phyloP scores from a whole-genome alignment of 2,113 vertebrate genomes.

The Cheirogaleus medius region DNA sequence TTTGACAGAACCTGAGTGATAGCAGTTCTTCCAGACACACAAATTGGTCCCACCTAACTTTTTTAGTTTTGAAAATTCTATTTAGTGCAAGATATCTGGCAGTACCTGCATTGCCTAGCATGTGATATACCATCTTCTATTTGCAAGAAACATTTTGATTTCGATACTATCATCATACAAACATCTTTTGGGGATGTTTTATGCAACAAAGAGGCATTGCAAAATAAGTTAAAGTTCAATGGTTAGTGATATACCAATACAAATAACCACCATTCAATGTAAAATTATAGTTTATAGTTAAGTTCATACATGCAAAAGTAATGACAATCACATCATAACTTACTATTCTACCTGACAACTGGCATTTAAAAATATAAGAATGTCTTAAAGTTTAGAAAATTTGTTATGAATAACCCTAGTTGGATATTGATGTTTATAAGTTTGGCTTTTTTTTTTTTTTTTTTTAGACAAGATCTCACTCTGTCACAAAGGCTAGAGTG shows the following conservation, averaged over 20 bases:
- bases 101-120: background rate
- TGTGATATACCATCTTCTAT: background rate
- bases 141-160: background rate
- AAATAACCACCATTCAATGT: background rate
- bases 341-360: background rate
- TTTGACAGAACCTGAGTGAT: background rate
- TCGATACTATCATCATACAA: background rate
- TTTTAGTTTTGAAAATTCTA: background rate
- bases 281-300: background rate
- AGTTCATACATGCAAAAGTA: background rate
- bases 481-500: no score
- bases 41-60: background rate
- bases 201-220: background rate
- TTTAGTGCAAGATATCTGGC: background rate
- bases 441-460: background rate
- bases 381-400: background rate
- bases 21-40: background rate
- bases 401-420: background rate
- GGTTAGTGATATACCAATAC: background rate
- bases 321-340: background rate
- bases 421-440: background rate
- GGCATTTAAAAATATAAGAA: background rate
- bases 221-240: background rate
- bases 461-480: no score
- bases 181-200: background rate